Evolutionary conservation across 2,113 vertebrate genomes (phyloP).

Genomic region (Hemiscyllium ocellatum): DNA sequence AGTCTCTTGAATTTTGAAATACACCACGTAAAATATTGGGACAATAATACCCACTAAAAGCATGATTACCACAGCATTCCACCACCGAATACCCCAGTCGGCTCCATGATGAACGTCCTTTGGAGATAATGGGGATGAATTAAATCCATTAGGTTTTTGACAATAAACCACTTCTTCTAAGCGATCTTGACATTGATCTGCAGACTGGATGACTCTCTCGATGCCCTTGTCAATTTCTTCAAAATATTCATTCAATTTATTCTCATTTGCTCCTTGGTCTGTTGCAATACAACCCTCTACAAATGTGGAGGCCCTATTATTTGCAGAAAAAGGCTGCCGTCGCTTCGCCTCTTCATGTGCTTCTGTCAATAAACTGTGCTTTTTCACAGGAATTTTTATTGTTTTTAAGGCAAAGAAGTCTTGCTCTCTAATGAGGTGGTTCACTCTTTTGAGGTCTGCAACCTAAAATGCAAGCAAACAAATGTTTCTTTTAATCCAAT

Average conservation of each 20-base stretch:
- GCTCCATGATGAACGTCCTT: slow-evolving; percentile 52
- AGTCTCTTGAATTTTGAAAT: slow-evolving; percentile 72
- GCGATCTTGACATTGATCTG: slow-evolving; percentile 45
- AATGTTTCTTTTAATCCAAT: slow-evolving; percentile 21
- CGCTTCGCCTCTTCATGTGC: slow-evolving; percentile 43
- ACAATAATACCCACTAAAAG: slow-evolving; percentile 79
- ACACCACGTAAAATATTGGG: slow-evolving; percentile 85
- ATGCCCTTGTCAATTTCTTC: slow-evolving; percentile 72
- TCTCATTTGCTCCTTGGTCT: not conserved
- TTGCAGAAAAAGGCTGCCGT: not conserved
- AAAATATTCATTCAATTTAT: slow-evolving; percentile 65
- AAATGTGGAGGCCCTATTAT: slow-evolving; percentile 33
- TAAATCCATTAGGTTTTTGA: slow-evolving; percentile 39
- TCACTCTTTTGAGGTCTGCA: slow-evolving; percentile 82
- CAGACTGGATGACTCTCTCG: slow-evolving; percentile 60
- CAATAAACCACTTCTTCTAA: slow-evolving; percentile 40
- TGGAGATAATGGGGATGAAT: slow-evolving; percentile 29
- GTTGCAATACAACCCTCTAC: not conserved
- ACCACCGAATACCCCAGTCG: slow-evolving; percentile 87
- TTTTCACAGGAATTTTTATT: slow-evolving; percentile 83
- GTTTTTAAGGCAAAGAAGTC: slow-evolving; percentile 83
- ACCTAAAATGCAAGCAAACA: slow-evolving; percentile 61
- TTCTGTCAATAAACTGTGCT: slow-evolving; percentile 74
- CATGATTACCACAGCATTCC: slow-evolving; percentile 88
- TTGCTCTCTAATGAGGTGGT: slow-evolving; percentile 87